phyloP scores from a whole-genome alignment of 1,140 invertebrate genomes.

The Hormaphis cornu region DNA sequence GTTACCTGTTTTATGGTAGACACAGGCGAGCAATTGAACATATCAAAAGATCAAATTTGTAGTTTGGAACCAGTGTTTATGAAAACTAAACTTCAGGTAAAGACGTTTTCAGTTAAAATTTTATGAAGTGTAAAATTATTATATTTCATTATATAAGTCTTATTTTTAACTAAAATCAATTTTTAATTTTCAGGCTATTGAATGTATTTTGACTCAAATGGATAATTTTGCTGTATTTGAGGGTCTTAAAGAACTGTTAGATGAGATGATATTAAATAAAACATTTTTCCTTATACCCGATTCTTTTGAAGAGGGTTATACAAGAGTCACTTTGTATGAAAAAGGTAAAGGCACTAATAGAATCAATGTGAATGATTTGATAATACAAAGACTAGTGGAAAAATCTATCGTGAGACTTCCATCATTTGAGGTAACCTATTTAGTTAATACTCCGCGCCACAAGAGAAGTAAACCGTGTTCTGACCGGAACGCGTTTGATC shows the following conservation, averaged over 20 bases:
- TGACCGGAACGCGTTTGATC: no score
- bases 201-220: not conserved
- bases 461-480: no score
- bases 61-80: not conserved
- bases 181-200: not conserved
- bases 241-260: constrained; percentile 15
- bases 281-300: constrained; percentile 4
- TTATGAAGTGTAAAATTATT: no score
- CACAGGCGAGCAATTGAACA: not conserved
- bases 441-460: no score
- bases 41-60: constrained; percentile 21
- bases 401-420: constrained; percentile 8
- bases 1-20: constrained; percentile 8
- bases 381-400: not conserved
- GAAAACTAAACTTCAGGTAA: constrained; percentile 13
- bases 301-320: not conserved
- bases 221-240: not conserved
- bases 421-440: constrained; percentile 3
- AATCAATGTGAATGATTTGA: constrained; percentile 14
- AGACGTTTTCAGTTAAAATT: no score
- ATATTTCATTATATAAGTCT: no score
- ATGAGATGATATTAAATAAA: constrained; percentile 17
- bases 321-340: constrained; percentile 15
- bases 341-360: not conserved
- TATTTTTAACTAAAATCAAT: not conserved